Percentiles rank a stretch among this genome's conserved stretches.
phyloP scores from a whole-genome alignment of 2,797 vertebrate species.

The Vultur gryphus region DNA sequence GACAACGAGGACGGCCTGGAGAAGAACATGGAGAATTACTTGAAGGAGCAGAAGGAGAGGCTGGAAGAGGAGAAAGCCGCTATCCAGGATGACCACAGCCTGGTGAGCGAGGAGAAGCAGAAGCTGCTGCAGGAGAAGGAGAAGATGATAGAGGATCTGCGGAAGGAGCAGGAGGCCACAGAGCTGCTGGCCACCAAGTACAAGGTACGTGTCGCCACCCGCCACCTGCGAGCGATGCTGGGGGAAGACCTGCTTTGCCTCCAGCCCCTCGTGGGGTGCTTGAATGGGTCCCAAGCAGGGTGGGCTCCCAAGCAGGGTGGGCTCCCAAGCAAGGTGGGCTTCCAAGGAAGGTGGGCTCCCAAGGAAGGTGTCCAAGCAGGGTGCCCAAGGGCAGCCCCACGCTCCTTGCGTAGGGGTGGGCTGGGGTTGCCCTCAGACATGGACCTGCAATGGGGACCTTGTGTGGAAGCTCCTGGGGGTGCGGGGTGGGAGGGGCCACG shows the following conservation, averaged over 20 bases:
- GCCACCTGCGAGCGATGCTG: fast-evolving
- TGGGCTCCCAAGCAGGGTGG: too few relatives aligned
- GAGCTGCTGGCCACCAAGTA: constrained; percentile 93
- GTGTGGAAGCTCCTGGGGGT: background rate
- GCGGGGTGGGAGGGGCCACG: fast-evolving
- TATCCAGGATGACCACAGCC: constrained; percentile 87
- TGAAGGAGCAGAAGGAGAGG: constrained; percentile 80
- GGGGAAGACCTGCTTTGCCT: background rate
- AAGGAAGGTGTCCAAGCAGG: too few relatives aligned
- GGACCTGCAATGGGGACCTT: fast-evolving
- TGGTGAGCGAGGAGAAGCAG: constrained; percentile 83
- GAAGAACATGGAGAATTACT: constrained; percentile 79
- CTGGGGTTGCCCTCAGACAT: background rate
- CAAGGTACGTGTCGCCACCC: constrained; percentile 77
- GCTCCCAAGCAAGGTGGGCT: background rate
- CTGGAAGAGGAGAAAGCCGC: constrained; percentile 87
- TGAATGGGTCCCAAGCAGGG: background rate
- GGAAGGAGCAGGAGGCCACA: constrained; percentile 89
- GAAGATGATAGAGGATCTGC: constrained; percentile 87
- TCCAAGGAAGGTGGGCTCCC: too few relatives aligned
- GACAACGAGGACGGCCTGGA: constrained; percentile 80
- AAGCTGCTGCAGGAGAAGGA: constrained; percentile 86
- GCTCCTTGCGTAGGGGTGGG: fast-evolving
- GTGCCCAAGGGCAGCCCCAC: background rate
- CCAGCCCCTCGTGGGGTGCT: background rate